Evolutionary conservation across 2,797 vertebrate species (phyloP).

Genomic region (Odontamblyopus lacepedii): DNA sequence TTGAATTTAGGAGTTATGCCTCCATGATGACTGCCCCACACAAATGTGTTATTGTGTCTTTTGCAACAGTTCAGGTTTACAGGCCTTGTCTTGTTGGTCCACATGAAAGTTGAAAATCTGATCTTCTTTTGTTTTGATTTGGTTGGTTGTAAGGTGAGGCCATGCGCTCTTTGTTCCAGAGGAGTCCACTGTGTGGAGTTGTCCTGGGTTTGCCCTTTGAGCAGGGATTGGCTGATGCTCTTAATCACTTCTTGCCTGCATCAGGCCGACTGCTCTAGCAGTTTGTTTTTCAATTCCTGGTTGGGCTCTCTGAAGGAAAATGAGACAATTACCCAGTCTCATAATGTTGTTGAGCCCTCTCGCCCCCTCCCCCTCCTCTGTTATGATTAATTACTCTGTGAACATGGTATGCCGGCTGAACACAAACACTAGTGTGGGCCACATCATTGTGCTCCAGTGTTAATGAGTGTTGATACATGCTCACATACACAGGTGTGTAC

Average conservation of each 20-base stretch:
- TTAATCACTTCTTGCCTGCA: conserved; percentile 34
- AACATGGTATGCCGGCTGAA: conserved; percentile 77
- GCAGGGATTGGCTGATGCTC: conserved; percentile 29
- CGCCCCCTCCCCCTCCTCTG: conserved; percentile 54
- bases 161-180: not conserved
- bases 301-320: conserved; percentile 74
- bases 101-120: conserved; percentile 3
- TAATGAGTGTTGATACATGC: conserved; percentile 72
- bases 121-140: not conserved
- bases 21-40: conserved; percentile 24
- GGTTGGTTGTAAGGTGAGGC: not conserved
- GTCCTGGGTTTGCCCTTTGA: conserved; percentile 10
- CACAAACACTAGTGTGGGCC: conserved; percentile 72
- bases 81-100: conserved; percentile 32
- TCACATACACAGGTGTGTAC: conserved; percentile 49
- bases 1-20: conserved; percentile 39
- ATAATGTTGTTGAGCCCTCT: conserved; percentile 71
- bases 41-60: conserved; percentile 14
- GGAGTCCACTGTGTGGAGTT: not conserved
- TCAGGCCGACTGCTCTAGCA: conserved; percentile 24
- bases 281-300: conserved; percentile 69
- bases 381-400: conserved; percentile 79
- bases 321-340: conserved; percentile 78
- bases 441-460: conserved; percentile 76
- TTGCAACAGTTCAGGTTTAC: conserved; percentile 18